These are phyloP conservation scores for Cariama cristata DNA, from an alignment of 2,113 vertebrate species.

Conservation along the genomic window DNA sequence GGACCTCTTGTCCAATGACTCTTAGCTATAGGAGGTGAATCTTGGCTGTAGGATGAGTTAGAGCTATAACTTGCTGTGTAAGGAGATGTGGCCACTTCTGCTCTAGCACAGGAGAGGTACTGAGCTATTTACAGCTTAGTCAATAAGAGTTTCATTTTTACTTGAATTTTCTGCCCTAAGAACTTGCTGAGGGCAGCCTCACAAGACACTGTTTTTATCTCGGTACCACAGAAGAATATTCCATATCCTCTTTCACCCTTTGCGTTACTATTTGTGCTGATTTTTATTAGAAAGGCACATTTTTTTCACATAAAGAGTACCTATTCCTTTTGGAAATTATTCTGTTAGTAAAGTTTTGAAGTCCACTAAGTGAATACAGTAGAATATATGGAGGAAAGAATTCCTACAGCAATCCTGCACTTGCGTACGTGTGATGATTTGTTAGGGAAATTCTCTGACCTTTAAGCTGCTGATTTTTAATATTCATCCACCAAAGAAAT, in stretches of 20 bases:
- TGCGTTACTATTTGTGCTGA: fast-evolving
- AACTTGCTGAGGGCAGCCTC: neutral
- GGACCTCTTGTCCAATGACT: neutral
- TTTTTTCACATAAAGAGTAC: neutral
- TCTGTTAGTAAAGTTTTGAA: neutral
- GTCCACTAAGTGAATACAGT: neutral
- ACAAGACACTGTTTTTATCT: neutral
- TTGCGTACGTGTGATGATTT: neutral
- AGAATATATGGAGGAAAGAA: neutral
- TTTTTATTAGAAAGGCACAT: neutral
- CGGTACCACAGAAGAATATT: neutral
- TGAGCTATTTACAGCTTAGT: neutral
- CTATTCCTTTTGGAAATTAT: neutral
- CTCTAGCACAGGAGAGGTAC: neutral
- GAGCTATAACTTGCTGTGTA: neutral
- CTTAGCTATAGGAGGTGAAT: neutral
- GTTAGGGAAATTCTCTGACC: neutral
- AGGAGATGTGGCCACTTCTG: neutral
- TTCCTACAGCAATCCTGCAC: neutral
- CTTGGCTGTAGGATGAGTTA: neutral
- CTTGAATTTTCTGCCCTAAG: neutral
- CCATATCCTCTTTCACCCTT: neutral
- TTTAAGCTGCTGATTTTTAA: neutral
- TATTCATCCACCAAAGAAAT: neutral
- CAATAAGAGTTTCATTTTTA: neutral